Conservation (phyloP, 2,888 invertebrate species). For the Barypeithes pellucidus region DNA sequence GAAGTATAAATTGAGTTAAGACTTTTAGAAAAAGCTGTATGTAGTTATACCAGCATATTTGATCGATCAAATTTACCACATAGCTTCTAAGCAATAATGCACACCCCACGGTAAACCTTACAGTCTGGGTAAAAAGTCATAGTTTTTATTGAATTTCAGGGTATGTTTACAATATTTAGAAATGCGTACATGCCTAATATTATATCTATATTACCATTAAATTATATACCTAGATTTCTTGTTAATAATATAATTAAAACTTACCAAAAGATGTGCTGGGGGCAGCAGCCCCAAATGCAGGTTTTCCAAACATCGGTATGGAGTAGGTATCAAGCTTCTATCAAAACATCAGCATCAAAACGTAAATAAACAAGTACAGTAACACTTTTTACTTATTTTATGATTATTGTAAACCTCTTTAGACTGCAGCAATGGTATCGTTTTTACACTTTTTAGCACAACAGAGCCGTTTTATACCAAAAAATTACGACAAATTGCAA, state of each 20-base stretch:
- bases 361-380: conserved; percentile 3
- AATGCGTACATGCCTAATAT: too few species aligned
- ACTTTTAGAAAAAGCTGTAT: too few species aligned
- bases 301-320: conserved; percentile 57
- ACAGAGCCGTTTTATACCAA: background rate
- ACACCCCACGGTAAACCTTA: too few species aligned
- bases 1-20: too few species aligned
- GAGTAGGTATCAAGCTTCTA: background rate
- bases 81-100: too few species aligned
- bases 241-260: conserved; percentile 52
- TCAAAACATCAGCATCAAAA: conserved; percentile 12
- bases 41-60: too few species aligned
- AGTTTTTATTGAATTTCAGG: too few species aligned
- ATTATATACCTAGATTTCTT: too few species aligned
- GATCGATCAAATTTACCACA: too few species aligned
- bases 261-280: conserved; percentile 69
- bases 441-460: background rate
- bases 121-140: too few species aligned
- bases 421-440: background rate
- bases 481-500: background rate
- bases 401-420: background rate
- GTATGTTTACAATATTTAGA: too few species aligned
- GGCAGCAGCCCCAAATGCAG: conserved; percentile 63
- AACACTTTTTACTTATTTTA: background rate
- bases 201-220: too few species aligned